A percentile compares a stretch with the other conserved stretches of the same genome.
phyloP scores from a whole-genome alignment of 2,888 invertebrate genomes.

The Arenicola marina region DNA sequence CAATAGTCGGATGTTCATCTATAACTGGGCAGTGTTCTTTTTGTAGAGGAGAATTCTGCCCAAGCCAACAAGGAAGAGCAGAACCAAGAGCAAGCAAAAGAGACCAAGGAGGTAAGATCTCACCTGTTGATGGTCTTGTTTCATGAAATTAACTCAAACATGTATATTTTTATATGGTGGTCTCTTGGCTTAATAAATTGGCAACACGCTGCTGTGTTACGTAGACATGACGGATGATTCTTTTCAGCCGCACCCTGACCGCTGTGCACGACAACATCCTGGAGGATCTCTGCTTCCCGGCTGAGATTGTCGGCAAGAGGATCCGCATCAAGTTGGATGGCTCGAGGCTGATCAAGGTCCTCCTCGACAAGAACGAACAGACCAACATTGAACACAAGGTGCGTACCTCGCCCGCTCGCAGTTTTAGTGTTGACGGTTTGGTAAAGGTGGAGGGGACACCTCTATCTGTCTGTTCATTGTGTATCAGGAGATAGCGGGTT shows the following conservation, averaged over 20 bases:
- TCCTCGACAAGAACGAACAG: conserved; percentile 91
- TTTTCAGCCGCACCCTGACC: conserved; percentile 81
- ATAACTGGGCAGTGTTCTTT: not conserved
- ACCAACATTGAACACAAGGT: conserved; percentile 99
- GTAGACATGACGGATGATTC: too few relatives aligned
- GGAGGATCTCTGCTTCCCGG: conserved; percentile 97
- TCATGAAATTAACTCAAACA: too few relatives aligned
- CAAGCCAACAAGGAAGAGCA: conserved; percentile 95
- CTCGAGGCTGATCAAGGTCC: conserved; percentile 94
- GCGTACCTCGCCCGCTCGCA: too few relatives aligned
- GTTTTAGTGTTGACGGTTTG: too few relatives aligned
- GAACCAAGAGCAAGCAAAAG: conserved; percentile 74
- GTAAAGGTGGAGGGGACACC: too few relatives aligned
- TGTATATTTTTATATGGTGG: too few relatives aligned
- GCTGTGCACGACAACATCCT: conserved; percentile 96
- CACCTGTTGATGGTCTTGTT: too few relatives aligned
- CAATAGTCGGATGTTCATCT: too few relatives aligned
- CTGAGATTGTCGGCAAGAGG: conserved; percentile 98
- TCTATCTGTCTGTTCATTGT: too few relatives aligned
- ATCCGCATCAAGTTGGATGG: conserved; percentile 96
- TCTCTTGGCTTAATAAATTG: too few relatives aligned
- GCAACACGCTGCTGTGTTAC: too few relatives aligned
- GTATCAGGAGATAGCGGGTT: too few relatives aligned
- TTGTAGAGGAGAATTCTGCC: conserved; percentile 92
- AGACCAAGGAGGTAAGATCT: conserved; percentile 70